Evolutionary conservation across 92 coral and sea anemone species (phyloP).

Genomic region (Metridium senile): DNA sequence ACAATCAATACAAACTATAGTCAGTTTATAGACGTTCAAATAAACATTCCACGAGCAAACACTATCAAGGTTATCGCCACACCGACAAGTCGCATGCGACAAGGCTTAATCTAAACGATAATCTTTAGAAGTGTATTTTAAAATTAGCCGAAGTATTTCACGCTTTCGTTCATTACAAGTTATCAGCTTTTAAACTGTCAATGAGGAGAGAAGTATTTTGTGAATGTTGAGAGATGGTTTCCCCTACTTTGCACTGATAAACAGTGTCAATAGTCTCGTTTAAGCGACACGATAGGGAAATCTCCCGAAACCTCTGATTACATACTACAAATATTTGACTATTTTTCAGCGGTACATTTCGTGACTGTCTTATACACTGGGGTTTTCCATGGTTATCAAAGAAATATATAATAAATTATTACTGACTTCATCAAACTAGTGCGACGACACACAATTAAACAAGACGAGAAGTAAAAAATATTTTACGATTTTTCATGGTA

Average conservation of each 20-base stretch:
- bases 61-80: neutral
- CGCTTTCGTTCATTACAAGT: neutral
- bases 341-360: neutral
- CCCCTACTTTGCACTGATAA: neutral
- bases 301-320: neutral
- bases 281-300: neutral
- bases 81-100: neutral
- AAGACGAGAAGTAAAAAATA: too few species aligned
- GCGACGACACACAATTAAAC: too few species aligned
- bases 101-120: neutral
- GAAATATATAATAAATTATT: too few species aligned
- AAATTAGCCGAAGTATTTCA: neutral
- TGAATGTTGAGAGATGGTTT: conserved; percentile 2
- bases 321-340: neutral
- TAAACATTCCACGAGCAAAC: neutral
- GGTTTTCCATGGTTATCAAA: neutral
- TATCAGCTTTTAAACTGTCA: neutral
- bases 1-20: neutral
- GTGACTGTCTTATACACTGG: neutral
- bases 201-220: neutral
- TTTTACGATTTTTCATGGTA: too few species aligned
- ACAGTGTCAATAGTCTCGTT: conserved; percentile 5
- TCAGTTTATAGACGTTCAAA: too few species aligned
- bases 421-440: too few species aligned
- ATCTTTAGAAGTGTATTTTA: neutral